phyloP scores from a whole-genome alignment of 2,113 vertebrate genomes.

The Atherinomorus stipes region DNA sequence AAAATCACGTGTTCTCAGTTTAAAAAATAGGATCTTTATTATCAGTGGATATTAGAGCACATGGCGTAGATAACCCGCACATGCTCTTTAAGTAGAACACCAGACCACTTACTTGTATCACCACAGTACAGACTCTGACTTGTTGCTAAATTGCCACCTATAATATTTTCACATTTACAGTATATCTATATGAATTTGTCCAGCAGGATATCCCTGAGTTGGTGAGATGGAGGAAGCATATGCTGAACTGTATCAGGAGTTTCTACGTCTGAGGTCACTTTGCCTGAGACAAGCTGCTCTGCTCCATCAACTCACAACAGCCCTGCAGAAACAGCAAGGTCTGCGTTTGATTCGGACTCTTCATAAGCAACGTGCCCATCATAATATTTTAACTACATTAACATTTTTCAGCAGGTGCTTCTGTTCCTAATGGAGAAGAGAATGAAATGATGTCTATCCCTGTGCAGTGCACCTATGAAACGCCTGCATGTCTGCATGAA shows the following conservation, averaged over 20 bases:
- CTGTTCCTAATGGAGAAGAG: conserved; percentile 34
- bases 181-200: no score
- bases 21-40: background rate
- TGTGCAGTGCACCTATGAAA: conserved; percentile 58
- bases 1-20: background rate
- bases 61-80: background rate
- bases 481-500: conserved; percentile 9
- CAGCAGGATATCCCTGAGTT: conserved; percentile 26
- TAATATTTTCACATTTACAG: background rate
- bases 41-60: background rate
- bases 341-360: background rate
- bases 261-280: conserved; percentile 80
- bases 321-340: conserved; percentile 75
- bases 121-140: no score
- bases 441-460: conserved; percentile 57
- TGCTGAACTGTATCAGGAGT: conserved; percentile 82
- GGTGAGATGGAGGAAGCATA: conserved; percentile 83
- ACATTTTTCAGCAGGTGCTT: conserved; percentile 48
- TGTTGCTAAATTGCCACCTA: background rate
- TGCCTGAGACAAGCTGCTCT: conserved; percentile 85
- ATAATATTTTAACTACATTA: background rate
- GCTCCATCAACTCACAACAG: conserved; percentile 76
- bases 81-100: background rate
- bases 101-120: no score
- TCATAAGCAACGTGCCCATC: background rate